These are phyloP conservation scores for Platerodrilus igneus DNA, from an alignment of 2,888 invertebrate genomes.

Conservation along the genomic window DNA sequence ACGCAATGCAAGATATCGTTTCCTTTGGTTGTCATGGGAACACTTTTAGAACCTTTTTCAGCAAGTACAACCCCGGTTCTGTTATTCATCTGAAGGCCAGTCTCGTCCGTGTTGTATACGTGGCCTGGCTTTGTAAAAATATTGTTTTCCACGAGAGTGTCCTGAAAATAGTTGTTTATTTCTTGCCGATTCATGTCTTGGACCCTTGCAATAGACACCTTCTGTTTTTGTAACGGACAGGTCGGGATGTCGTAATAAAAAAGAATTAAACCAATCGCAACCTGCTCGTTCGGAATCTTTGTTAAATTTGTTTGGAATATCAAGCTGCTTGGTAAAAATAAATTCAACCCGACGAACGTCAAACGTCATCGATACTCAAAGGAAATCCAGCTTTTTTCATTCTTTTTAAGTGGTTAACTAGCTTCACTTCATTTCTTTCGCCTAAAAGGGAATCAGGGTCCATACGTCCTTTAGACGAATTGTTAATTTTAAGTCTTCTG, in stretches of 20 bases:
- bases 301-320: constrained; percentile 14
- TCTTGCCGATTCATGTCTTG: no score
- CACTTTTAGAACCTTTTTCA: constrained; percentile 36
- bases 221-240: constrained; percentile 34
- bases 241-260: constrained; percentile 26
- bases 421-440: no score
- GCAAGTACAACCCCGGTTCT: constrained; percentile 39
- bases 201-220: no score
- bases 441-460: no score
- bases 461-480: constrained; percentile 5
- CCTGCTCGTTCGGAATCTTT: no score
- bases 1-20: constrained; percentile 31
- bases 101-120: constrained; percentile 35
- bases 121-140: constrained; percentile 31
- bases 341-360: constrained; percentile 20
- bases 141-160: constrained; percentile 31
- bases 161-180: constrained; percentile 26
- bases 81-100: constrained; percentile 39
- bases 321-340: constrained; percentile 11
- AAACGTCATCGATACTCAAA: constrained; percentile 23
- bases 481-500: constrained; percentile 7
- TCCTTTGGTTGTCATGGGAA: constrained; percentile 35
- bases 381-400: no score
- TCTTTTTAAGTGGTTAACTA: no score
- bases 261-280: constrained; percentile 30